phyloP scores from a whole-genome alignment of 2,113 vertebrate genomes.

The Ctenodactylus gundi region DNA sequence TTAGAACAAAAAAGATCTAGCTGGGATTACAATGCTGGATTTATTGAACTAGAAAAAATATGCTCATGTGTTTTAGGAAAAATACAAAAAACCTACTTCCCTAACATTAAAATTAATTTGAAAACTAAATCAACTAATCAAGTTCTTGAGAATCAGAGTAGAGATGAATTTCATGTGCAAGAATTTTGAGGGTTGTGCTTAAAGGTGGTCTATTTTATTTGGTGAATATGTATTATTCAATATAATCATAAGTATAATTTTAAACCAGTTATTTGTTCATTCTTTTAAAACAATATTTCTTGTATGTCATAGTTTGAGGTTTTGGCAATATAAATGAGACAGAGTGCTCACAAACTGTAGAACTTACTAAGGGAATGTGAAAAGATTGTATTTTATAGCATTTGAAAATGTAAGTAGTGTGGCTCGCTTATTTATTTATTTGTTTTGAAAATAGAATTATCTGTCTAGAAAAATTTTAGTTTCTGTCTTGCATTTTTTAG shows the following conservation, averaged over 20 bases:
- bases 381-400: not conserved
- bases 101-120: not conserved
- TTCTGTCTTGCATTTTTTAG: not conserved
- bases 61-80: not conserved
- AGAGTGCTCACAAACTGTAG: not conserved
- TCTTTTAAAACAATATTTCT: not conserved
- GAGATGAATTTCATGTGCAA: no score
- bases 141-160: no score
- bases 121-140: no score
- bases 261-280: not conserved
- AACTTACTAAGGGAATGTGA: not conserved
- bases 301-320: not conserved
- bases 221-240: not conserved
- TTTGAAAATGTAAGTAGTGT: not conserved
- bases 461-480: not conserved
- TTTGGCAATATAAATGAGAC: not conserved
- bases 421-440: not conserved
- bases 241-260: not conserved
- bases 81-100: not conserved
- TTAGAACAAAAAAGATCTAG: not conserved
- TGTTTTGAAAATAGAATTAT: no score
- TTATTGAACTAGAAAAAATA: conserved; percentile 6
- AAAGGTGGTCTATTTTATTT: conserved; percentile 9
- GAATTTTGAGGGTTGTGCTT: no score
- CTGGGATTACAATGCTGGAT: not conserved